Base-by-base conservation (phyloP, 1,140 invertebrate species). In the Eueides isabella region DNA sequence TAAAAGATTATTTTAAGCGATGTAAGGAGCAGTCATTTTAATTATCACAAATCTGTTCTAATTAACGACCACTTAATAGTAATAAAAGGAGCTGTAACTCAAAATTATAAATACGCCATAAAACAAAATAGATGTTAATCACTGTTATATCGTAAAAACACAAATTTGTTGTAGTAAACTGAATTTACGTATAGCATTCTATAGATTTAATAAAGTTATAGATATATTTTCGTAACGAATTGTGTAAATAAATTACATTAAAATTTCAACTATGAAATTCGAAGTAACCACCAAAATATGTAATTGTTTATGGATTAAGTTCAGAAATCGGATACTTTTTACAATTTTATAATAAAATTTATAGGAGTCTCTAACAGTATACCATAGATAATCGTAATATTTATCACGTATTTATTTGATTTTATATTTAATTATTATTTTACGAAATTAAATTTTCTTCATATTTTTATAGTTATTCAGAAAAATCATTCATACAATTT, bases 41-140 rank as follows among this genome's bases (percentile, higher is more conserved):
- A 55, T 55, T 23, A 26, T 55, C 12, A 55, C 48, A 55, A 55
- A 55, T 55, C 48, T 55, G 48, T 55, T 55, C 48, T 55, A 55
- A 55, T 55, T 55, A 55, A 55, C 48, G 48, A 55, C 26, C 48
- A 55, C 48, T 55, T 55, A 26, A 55, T 55, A 1, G 48, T 7
- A 55, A 55, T 55, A 55, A 55, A 55, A 26, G 48, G 48, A 55
- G 48, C 23, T 26, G 48, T 55, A 26, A 55, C 48, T 55, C 23
- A 55, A 55, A 55, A 55, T 26, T 55, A 55, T 55, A 19, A 26
- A 55, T 9, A 23, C 19, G 23, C 48, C 12, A 26, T 55, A 55
- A 55, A 55, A 55, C 23, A 55, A 55, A 55, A 55, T 55, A 12
- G 48, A 55, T 55, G 2, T 2, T 55, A 55, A 55, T 55, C 48